These are phyloP conservation scores for Zele albiditarsus DNA, from an alignment of 2,888 invertebrate species.

Conservation along the genomic window DNA sequence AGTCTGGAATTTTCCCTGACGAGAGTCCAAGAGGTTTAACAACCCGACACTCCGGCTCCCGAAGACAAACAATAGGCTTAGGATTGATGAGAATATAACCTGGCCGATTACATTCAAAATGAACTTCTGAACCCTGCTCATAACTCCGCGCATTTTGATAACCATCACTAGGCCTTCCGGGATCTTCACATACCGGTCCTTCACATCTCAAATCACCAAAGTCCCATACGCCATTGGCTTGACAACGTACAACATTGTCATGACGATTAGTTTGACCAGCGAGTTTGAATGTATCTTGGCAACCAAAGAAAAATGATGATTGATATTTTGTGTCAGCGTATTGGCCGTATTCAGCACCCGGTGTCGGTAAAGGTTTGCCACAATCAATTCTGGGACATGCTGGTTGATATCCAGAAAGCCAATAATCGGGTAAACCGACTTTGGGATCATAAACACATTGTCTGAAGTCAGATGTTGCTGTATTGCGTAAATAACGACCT, in stretches of 20 bases:
- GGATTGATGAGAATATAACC: slow-evolving; percentile 95
- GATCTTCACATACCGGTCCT: slow-evolving; percentile 97
- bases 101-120: slow-evolving; percentile 91
- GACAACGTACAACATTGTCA: slow-evolving; percentile 92
- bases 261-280: slow-evolving; percentile 94
- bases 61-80: slow-evolving; percentile 89
- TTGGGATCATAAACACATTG: slow-evolving; percentile 98
- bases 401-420: slow-evolving; percentile 90
- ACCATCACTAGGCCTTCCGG: slow-evolving; percentile 94
- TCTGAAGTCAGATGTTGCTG: slow-evolving; percentile 88
- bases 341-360: slow-evolving; percentile 95
- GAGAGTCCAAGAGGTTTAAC: slow-evolving; percentile 92
- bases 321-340: slow-evolving; percentile 91
- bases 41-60: slow-evolving; percentile 95
- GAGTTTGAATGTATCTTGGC: slow-evolving; percentile 95
- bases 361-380: slow-evolving; percentile 91
- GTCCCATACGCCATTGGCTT: slow-evolving; percentile 96
- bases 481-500: slow-evolving; percentile 86
- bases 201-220: slow-evolving; percentile 96
- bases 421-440: slow-evolving; percentile 90
- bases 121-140: slow-evolving; percentile 92
- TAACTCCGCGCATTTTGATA: slow-evolving; percentile 88
- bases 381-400: slow-evolving; percentile 93
- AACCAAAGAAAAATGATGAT: slow-evolving; percentile 96
- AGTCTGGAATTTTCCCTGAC: slow-evolving; percentile 94